These are phyloP conservation scores for Drosophila macrospina DNA, from an alignment of 2,888 invertebrate genomes.

Conservation along the genomic window DNA sequence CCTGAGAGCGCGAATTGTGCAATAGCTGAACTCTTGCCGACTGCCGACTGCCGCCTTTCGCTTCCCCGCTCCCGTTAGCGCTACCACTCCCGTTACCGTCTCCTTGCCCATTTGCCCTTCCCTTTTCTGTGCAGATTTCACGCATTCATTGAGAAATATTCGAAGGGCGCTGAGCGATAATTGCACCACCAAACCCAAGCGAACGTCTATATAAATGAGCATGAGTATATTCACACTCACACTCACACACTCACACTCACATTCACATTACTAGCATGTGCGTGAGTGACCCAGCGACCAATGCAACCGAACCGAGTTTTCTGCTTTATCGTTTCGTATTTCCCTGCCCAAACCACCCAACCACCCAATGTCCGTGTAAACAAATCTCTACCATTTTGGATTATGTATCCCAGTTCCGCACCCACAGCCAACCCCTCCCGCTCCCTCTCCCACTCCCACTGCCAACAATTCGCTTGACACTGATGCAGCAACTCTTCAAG, in stretches of 20 bases:
- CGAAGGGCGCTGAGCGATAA: constrained; percentile 69
- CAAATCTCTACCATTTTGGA: constrained; percentile 64
- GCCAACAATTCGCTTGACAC: not conserved
- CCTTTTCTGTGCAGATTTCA: constrained; percentile 54
- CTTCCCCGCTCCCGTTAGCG: not conserved
- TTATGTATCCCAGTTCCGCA: constrained; percentile 11
- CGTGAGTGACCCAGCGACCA: constrained; percentile 50
- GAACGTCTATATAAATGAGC: constrained; percentile 6
- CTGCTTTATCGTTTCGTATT: constrained; percentile 15
- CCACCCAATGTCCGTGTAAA: constrained; percentile 39
- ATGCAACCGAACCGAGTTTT: constrained; percentile 42
- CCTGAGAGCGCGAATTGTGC: constrained; percentile 60
- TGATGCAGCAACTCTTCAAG: constrained; percentile 6
- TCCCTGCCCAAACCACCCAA: constrained; percentile 1
- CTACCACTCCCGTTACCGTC: not conserved
- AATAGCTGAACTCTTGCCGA: constrained; percentile 43
- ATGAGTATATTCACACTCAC: constrained; percentile 1
- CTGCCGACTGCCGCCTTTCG: constrained; percentile 19
- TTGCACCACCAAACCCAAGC: constrained; percentile 64
- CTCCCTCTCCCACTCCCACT: not conserved
- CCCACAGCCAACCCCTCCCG: not conserved
- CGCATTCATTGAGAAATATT: constrained; percentile 74
- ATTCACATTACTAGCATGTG: constrained; percentile 8
- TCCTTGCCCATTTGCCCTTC: not conserved
- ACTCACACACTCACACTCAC: not conserved